These are phyloP conservation scores for Barypeithes pellucidus DNA, from an alignment of 2,888 invertebrate genomes.

Conservation along the genomic window DNA sequence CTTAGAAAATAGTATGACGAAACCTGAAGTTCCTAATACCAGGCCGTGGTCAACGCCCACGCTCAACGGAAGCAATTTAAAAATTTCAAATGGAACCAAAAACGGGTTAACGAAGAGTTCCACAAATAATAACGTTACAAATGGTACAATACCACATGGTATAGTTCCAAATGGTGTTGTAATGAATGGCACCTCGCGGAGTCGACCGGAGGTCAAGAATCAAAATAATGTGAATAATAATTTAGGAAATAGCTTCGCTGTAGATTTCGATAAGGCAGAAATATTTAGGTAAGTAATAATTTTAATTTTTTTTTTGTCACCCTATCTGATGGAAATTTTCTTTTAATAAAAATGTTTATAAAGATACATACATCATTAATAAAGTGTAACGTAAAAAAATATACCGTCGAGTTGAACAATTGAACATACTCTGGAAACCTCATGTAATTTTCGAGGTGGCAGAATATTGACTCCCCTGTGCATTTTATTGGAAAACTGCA, in stretches of 20 bases:
- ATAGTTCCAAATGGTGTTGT: conserved; percentile 42
- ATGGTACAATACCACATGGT: conserved; percentile 29
- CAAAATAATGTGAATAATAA: conserved; percentile 46
- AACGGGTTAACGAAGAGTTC: conserved; percentile 32
- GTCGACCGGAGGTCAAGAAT: conserved; percentile 61
- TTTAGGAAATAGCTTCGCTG: conserved; percentile 72
- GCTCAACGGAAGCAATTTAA: conserved; percentile 29
- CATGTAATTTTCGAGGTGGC: no score
- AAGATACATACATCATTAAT: no score
- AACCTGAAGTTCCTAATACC: conserved; percentile 44
- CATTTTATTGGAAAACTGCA: no score
- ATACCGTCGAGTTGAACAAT: no score
- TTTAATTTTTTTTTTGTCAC: no score
- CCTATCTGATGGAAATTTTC: no score
- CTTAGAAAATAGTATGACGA: conserved; percentile 45
- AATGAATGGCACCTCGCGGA: conserved; percentile 57
- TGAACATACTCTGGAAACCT: no score
- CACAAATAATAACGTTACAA: conserved; percentile 16
- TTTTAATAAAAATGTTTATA: no score
- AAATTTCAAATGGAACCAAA: conserved; percentile 36
- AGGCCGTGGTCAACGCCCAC: conserved; percentile 35
- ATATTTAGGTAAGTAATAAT: conserved; percentile 74
- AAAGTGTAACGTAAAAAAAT: no score
- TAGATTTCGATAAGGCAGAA: conserved; percentile 81
- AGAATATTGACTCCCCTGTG: no score